phyloP scores from a whole-genome alignment of 2,888 invertebrate genomes.

The Mesodorylaimus sp. region DNA sequence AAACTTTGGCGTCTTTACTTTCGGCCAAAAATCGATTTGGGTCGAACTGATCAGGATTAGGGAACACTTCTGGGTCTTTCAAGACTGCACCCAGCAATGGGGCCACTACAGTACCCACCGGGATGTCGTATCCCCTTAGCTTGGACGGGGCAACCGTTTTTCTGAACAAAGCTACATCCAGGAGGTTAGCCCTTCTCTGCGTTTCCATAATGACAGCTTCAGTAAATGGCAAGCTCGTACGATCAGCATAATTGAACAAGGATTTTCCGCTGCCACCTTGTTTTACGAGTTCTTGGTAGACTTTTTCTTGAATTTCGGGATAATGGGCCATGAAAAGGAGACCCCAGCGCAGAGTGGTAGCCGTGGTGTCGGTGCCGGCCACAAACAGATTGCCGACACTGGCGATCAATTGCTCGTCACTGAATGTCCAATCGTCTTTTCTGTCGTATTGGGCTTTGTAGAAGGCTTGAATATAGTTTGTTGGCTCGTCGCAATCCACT shows the following conservation, averaged over 20 bases:
- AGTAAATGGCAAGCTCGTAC: background rate
- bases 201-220: conserved; percentile 6
- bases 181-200: background rate
- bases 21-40: conserved; percentile 9
- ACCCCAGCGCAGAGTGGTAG: conserved; percentile 13
- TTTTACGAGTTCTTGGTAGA: conserved; percentile 21
- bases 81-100: conserved; percentile 6
- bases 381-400: conserved; percentile 10
- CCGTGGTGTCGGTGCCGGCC: conserved; percentile 14
- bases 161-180: conserved; percentile 10
- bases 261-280: conserved; percentile 17
- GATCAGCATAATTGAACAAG: conserved; percentile 14
- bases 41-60: conserved; percentile 15
- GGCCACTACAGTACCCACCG: background rate
- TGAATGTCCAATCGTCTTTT: conserved; percentile 1
- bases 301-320: conserved; percentile 18
- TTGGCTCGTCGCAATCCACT: conserved; percentile 3
- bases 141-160: no score
- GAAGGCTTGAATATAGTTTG: conserved; percentile 11
- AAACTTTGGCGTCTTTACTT: no score
- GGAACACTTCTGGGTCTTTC: background rate
- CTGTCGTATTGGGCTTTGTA: conserved; percentile 5
- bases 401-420: conserved; percentile 10
- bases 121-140: conserved; percentile 3
- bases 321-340: conserved; percentile 9